phyloP scores from a whole-genome alignment of 2,888 invertebrate genomes.

The Apamea epomidion region DNA sequence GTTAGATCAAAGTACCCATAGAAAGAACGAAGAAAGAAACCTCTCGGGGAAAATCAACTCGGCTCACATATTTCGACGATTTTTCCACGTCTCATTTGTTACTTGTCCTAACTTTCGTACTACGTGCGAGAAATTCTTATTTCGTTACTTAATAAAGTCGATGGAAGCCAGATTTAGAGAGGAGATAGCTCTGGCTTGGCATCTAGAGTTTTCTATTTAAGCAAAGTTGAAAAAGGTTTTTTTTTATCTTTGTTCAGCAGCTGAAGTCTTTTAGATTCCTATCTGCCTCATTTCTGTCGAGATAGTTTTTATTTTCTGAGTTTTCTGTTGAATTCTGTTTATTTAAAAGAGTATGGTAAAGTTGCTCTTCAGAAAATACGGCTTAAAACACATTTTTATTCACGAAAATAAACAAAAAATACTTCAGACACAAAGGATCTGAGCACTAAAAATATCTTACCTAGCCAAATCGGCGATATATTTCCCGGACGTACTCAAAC shows the following conservation, averaged over 20 bases:
- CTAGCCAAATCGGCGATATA: constrained; percentile 66
- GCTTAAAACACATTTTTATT: constrained; percentile 35
- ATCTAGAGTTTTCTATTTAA: constrained; percentile 55
- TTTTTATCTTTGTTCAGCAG: constrained; percentile 41
- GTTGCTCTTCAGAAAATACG: constrained; percentile 11
- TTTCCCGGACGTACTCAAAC: constrained; percentile 71
- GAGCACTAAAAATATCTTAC: constrained; percentile 64
- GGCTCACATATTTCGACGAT: constrained; percentile 85
- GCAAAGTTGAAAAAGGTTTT: constrained; percentile 35
- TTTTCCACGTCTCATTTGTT: constrained; percentile 87
- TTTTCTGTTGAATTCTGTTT: constrained; percentile 6
- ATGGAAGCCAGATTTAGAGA: constrained; percentile 72
- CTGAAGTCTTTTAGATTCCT: constrained; percentile 35
- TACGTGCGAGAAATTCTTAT: constrained; percentile 82
- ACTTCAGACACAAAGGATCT: constrained; percentile 48
- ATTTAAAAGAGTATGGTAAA: constrained; percentile 6
- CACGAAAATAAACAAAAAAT: constrained; percentile 38
- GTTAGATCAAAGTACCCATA: constrained; percentile 72
- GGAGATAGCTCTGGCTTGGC: constrained; percentile 65
- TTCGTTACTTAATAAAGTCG: constrained; percentile 74
- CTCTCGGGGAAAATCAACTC: constrained; percentile 83
- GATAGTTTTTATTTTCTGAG: constrained; percentile 40
- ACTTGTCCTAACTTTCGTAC: constrained; percentile 80
- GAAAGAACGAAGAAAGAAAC: constrained; percentile 66
- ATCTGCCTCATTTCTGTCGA: constrained; percentile 28